Percentiles rank a stretch among this genome's conserved stretches.
phyloP scores from a whole-genome alignment of 2,797 vertebrate genomes.

The Micropoecilia bifurca region DNA sequence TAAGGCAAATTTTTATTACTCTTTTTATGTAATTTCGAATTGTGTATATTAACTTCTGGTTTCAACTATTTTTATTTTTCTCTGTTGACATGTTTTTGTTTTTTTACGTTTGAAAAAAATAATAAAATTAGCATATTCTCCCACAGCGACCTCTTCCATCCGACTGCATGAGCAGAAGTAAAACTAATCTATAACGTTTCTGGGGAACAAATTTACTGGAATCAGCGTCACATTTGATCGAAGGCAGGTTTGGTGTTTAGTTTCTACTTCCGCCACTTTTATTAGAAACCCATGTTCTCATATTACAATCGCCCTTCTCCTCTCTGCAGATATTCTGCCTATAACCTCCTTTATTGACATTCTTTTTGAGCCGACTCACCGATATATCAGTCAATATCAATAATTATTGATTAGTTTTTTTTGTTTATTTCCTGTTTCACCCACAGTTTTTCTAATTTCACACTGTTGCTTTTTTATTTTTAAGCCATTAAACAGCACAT shows the following conservation, averaged over 20 bases:
- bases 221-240: slow-evolving; percentile 40
- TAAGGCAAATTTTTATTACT: too few species aligned
- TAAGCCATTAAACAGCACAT: too few species aligned
- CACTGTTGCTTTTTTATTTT: too few species aligned
- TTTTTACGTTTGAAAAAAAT: background rate
- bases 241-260: slow-evolving; percentile 37
- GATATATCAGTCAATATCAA: background rate
- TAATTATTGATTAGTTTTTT: too few species aligned
- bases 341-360: slow-evolving; percentile 10
- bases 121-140: background rate
- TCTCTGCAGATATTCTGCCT: slow-evolving; percentile 31
- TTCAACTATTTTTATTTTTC: too few species aligned
- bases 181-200: slow-evolving; percentile 6
- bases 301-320: slow-evolving; percentile 45
- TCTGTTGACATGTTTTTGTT: too few species aligned
- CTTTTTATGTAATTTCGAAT: too few species aligned
- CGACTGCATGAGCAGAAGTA: background rate
- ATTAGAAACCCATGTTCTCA: slow-evolving; percentile 61
- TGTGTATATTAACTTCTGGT: too few species aligned
- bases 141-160: background rate
- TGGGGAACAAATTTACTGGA: slow-evolving; percentile 7
- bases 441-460: too few species aligned
- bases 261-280: slow-evolving; percentile 45
- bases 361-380: slow-evolving; percentile 33
- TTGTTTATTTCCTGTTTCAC: too few species aligned